Evolutionary conservation across 2,113 vertebrate species (phyloP).

Genomic region (Cryptomyrus ogoouensis): DNA sequence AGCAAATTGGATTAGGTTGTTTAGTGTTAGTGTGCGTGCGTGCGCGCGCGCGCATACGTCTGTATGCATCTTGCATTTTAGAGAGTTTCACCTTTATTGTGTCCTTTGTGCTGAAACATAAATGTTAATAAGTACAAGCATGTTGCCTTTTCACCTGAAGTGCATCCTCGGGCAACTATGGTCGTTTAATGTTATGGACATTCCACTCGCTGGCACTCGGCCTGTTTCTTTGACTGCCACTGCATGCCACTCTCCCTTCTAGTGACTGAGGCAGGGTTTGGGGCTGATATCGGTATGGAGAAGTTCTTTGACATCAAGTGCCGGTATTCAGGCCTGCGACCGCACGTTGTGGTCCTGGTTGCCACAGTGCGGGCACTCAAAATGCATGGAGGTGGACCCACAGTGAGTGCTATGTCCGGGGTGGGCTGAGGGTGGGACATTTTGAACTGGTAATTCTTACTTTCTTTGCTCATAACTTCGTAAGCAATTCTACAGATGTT

Average conservation of each 20-base stretch:
- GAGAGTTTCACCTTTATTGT: neutral
- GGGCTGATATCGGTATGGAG: conserved; percentile 97
- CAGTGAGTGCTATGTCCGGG: conserved; percentile 57
- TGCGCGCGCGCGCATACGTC: neutral
- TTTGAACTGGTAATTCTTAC: neutral
- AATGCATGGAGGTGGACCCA: conserved; percentile 94
- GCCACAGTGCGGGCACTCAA: conserved; percentile 90
- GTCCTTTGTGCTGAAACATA: neutral
- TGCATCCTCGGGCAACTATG: neutral
- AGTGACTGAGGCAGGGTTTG: conserved; percentile 98
- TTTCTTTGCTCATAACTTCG: neutral
- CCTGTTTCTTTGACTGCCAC: neutral
- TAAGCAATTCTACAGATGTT: neutral
- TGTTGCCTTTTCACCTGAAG: neutral
- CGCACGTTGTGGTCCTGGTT: conserved; percentile 90
- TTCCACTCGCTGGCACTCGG: neutral
- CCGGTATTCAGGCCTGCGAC: conserved; percentile 81
- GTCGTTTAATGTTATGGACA: neutral
- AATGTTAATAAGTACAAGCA: neutral
- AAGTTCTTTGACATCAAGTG: conserved; percentile 99
- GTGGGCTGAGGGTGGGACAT: neutral
- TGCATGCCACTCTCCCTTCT: conserved; percentile 20
- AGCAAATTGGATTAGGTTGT: conserved; percentile 20
- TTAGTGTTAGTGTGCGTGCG: neutral
- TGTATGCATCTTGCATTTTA: neutral